Evolutionary conservation across 2,888 invertebrate genomes (phyloP).

Genomic region (Seira musarum): DNA sequence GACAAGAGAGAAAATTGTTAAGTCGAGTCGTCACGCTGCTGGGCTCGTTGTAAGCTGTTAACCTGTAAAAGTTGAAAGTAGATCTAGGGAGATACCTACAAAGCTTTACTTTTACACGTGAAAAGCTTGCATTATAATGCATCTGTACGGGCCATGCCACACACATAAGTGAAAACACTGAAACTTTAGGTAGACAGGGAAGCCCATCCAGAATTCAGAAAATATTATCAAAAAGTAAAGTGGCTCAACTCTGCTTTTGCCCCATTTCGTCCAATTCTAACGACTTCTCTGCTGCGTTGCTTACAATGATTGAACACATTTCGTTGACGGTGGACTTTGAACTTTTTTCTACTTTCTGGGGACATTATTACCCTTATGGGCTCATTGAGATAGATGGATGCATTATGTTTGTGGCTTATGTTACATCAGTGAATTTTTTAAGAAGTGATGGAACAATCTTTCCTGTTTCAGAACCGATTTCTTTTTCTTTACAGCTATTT

Average conservation of each 20-base stretch:
- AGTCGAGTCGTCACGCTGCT: neutral
- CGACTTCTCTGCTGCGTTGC: neutral
- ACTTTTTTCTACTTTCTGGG: conserved; percentile 16
- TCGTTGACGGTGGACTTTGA: conserved; percentile 50
- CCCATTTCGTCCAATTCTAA: conserved; percentile 34
- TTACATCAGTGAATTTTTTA: too few relatives aligned
- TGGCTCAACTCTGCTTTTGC: conserved; percentile 36
- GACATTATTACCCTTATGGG: neutral
- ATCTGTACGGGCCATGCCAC: too few relatives aligned
- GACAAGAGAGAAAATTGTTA: conserved; percentile 34
- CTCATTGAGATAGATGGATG: neutral
- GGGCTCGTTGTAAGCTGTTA: conserved; percentile 35
- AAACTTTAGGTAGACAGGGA: too few relatives aligned
- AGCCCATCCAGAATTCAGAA: conserved; percentile 44
- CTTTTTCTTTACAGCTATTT: conserved; percentile 22
- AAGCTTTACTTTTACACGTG: too few relatives aligned
- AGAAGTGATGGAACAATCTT: too few relatives aligned
- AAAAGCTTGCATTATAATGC: too few relatives aligned
- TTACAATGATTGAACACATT: conserved; percentile 46
- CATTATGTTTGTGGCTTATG: conserved; percentile 1
- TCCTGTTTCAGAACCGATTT: neutral
- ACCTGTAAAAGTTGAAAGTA: too few relatives aligned
- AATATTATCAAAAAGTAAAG: conserved; percentile 36
- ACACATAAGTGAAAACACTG: too few relatives aligned
- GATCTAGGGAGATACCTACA: too few relatives aligned